Percentiles rank a stretch among this genome's conserved stretches.
Conservation (phyloP, 2,113 vertebrate genomes). For the Sinocyclocheilus anophthalmus region DNA sequence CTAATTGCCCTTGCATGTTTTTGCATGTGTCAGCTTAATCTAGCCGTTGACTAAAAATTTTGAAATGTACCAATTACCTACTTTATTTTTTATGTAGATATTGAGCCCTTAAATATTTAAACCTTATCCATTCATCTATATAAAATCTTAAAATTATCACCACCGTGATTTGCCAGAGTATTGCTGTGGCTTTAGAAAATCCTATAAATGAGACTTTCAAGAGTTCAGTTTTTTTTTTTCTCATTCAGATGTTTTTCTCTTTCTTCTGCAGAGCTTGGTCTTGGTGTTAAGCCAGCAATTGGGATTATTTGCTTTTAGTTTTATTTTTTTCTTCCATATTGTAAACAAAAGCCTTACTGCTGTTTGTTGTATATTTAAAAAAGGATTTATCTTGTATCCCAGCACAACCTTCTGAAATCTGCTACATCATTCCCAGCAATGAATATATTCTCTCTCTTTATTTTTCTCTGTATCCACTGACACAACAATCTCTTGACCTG, state of each 20-base stretch:
- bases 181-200: background rate
- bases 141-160: background rate
- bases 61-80: background rate
- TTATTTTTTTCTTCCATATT: slow-evolving; percentile 8
- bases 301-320: slow-evolving; percentile 34
- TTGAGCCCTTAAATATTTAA: background rate
- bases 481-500: slow-evolving; percentile 5
- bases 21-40: background rate
- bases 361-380: background rate
- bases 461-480: slow-evolving; percentile 44
- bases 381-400: background rate
- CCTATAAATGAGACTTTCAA: background rate
- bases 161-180: background rate
- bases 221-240: no score
- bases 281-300: slow-evolving; percentile 41
- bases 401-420: background rate
- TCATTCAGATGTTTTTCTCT: background rate
- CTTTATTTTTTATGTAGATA: background rate
- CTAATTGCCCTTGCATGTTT: background rate
- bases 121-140: background rate
- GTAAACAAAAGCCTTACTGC: background rate
- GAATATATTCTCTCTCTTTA: slow-evolving; percentile 34
- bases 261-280: slow-evolving; percentile 11
- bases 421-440: slow-evolving; percentile 47
- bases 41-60: background rate